phyloP scores from a whole-genome alignment of 2,888 invertebrate genomes.

The Cosmia pyralina region DNA sequence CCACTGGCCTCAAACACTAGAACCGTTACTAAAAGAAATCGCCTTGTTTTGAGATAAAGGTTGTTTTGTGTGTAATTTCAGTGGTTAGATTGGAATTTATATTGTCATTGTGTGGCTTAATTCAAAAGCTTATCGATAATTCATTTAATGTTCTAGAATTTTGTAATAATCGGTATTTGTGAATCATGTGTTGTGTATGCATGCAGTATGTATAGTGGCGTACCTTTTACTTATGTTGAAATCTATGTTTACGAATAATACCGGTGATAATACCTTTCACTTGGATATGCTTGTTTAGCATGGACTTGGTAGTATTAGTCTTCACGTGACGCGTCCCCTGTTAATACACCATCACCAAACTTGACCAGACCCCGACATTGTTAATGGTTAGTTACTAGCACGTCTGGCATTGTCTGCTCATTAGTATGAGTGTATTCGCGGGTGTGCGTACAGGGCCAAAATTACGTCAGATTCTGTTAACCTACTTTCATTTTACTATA shows the following conservation, averaged over 20 bases:
- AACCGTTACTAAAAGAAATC: conserved; percentile 87
- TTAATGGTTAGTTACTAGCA: conserved; percentile 36
- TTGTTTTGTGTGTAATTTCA: conserved; percentile 73
- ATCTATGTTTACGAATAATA: conserved; percentile 46
- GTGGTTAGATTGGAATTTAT: conserved; percentile 66
- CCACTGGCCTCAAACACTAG: conserved; percentile 85
- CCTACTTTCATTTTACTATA: conserved; percentile 78
- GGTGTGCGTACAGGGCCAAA: conserved; percentile 76
- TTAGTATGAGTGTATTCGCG: conserved; percentile 65
- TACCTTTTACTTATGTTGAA: conserved; percentile 28
- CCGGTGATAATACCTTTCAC: conserved; percentile 50
- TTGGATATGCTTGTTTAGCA: conserved; percentile 37
- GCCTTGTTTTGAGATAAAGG: conserved; percentile 75
- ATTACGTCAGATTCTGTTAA: conserved; percentile 77
- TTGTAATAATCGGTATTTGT: conserved; percentile 40
- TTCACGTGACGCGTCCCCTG: conserved; percentile 26
- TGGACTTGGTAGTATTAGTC: conserved; percentile 25
- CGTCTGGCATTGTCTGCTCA: conserved; percentile 53
- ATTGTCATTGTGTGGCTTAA: conserved; percentile 59
- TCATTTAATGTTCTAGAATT: conserved; percentile 37
- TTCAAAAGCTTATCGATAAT: conserved; percentile 45
- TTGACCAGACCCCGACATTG: conserved; percentile 24
- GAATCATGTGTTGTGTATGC: conserved; percentile 47
- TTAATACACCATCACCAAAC: conserved; percentile 30
- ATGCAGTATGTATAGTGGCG: conserved; percentile 36